Base-by-base conservation (phyloP, 64 coral and sea anemone genomes). In the Actinia equina region DNA sequence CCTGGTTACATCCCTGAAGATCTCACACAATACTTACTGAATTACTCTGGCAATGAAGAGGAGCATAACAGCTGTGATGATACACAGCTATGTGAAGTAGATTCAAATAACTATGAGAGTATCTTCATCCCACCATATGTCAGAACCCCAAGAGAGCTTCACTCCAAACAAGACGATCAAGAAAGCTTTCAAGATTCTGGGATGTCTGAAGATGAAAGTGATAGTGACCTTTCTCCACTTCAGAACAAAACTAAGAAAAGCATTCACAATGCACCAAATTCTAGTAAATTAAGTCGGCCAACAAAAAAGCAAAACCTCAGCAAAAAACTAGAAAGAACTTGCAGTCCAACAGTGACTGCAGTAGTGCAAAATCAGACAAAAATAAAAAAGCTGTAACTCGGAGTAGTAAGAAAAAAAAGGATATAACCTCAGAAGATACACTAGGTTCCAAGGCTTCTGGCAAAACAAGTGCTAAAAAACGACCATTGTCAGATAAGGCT, bases 1-100 rank as follows among this genome's bases (percentile, higher is more conserved):
- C 69, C 69, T 74, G 69, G 26, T 13, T 74, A 74, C 12, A 74
- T 74, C 15, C 69, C 69, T 74, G 69, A 74, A 74, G 69, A 74
- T 30, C 69, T 74, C 26, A 74, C 69, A 2, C 9, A 74, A 25
- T 74, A 74, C 25, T 41, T 74, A 74, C 69, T 74, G 13, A 74
- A 42, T 25, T 74, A 74, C 69, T 30, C 22, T 25, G 69, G 69
- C 25, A 30, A 41, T 8, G 12, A 41, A 25, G 26, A 74, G 20
- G 69, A 74, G 13, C 26, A 74, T 41, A 74, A 30, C 69, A 74
- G 26, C 26, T 41, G 23, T 27, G 69, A 74, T 41, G 26, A 65
- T 65, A 10, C 62, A 65, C 22, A 74, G 69, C 41, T 74, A 8
- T 0, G 41, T 30, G n/a, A 41, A 14, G 25, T 74, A 41, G 20